phyloP scores from a whole-genome alignment of 2,888 invertebrate genomes.

The Agapostemon virescens region DNA sequence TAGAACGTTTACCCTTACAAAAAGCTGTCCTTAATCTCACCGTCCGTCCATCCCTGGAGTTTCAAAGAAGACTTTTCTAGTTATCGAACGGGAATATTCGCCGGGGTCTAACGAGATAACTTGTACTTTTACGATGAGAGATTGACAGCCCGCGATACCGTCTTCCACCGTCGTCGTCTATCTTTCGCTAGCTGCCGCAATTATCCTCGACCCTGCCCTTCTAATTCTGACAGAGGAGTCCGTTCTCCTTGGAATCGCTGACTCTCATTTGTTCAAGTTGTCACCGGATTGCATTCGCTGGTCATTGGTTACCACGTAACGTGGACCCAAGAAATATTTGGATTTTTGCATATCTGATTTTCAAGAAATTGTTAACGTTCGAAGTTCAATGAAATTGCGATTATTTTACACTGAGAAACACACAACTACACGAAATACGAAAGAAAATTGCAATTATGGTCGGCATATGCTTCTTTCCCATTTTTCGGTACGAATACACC shows the following conservation, averaged over 20 bases:
- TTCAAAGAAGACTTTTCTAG: constrained; percentile 59
- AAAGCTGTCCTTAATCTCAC: constrained; percentile 62
- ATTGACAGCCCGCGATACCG: constrained; percentile 53
- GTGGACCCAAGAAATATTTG: neutral
- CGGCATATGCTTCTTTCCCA: no score
- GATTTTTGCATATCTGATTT: neutral
- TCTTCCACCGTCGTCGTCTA: neutral
- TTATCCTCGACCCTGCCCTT: neutral
- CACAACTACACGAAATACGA: no score
- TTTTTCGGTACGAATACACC: no score
- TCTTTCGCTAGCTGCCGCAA: neutral
- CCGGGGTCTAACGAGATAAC: constrained; percentile 61
- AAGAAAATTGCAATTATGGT: no score
- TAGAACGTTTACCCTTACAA: constrained; percentile 54
- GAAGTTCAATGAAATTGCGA: no score
- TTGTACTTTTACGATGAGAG: constrained; percentile 59
- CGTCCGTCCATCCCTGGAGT: neutral
- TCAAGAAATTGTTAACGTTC: no score
- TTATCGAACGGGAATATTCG: constrained; percentile 60
- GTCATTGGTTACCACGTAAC: neutral
- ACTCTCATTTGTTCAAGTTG: neutral
- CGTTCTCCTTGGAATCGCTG: neutral
- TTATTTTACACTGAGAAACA: no score
- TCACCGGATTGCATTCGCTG: neutral
- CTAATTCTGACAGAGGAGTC: neutral